These are phyloP conservation scores for Drosophila fulvimacula DNA, from an alignment of 2,888 invertebrate genomes.

Conservation along the genomic window DNA sequence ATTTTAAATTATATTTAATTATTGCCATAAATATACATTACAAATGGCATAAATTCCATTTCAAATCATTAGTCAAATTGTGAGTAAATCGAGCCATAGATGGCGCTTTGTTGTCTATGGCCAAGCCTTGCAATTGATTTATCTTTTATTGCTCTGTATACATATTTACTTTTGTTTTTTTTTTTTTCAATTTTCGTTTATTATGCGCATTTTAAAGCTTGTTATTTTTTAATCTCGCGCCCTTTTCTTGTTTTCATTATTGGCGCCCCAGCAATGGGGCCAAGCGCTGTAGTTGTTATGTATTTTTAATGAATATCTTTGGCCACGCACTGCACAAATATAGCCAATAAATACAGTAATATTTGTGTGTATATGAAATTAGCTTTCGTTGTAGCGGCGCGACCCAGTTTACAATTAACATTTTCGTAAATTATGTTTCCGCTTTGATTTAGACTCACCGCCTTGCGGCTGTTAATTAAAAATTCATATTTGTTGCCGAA, in stretches of 20 bases:
- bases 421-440: constrained; percentile 47
- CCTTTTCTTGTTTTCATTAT: constrained; percentile 43
- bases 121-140: constrained; percentile 39
- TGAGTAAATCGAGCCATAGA: constrained; percentile 14
- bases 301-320: constrained; percentile 72
- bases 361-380: constrained; percentile 38
- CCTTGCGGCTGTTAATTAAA: constrained; percentile 60
- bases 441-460: constrained; percentile 19
- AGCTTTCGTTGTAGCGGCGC: constrained; percentile 35
- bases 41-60: constrained; percentile 23
- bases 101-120: constrained; percentile 23
- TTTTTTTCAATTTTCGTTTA: constrained; percentile 41
- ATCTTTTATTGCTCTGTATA: not conserved
- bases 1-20: not conserved
- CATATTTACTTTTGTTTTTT: not conserved
- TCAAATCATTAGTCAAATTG: constrained; percentile 25
- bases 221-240: constrained; percentile 75
- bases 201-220: constrained; percentile 74
- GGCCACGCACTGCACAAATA: constrained; percentile 48
- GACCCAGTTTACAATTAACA: constrained; percentile 71
- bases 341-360: constrained; percentile 29
- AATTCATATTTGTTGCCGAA: constrained; percentile 66
- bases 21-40: not conserved
- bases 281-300: constrained; percentile 31
- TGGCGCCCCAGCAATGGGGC: constrained; percentile 28